Base-by-base conservation (phyloP, 2,113 vertebrate genomes). In the Plecturocebus donacophilus region DNA sequence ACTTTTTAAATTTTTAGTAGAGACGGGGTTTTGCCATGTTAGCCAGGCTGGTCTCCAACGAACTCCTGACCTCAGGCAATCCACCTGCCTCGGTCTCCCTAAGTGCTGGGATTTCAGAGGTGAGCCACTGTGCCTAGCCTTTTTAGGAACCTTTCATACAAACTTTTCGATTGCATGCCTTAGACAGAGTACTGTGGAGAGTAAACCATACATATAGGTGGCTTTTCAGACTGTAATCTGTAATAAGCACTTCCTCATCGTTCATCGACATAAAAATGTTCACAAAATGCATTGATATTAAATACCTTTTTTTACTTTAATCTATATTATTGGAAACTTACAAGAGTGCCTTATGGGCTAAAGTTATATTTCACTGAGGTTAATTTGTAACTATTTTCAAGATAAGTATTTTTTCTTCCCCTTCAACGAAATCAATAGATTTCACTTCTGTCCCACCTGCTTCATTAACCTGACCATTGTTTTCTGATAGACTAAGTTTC, bases 41-140 rank as follows among this genome's bases (percentile, higher is more conserved):
- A 30, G 11, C 11, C 61, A 13, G 61, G 61, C 27, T 64, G 27
- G 27, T 64, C 61, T 64, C 5, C 49, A 52, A 52, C 1, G 11
- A 64, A 64, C 61, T 64, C 27, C 61, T 64, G 27, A 64, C 11
- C 61, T 30, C 61, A 64, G 61, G 61, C 61, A 64, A 30, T 64
- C 25, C 0, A 5, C 27, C 61, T 64, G 61, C 5, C 27, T 64
- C 5, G 12, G 61, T 5, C 27, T 64, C 12, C 12, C 61, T 30
- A 64, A 30, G 61, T 64, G 27, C 12, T 64, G 61, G 61, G 27
- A 13, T 64, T 64, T 30, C 5, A 30, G 61, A 12, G 25, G 2
- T 64, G 11, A 64, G 27, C 61, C 12, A 13, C 11, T 0, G 5
- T 2, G 0, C 61, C 27, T 0, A 2, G 27, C 27, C 12, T 12